Evolutionary conservation across 2,888 invertebrate species (phyloP), one percentile per base, ranked within the genome.

Genomic region (Bombylius major): DNA sequence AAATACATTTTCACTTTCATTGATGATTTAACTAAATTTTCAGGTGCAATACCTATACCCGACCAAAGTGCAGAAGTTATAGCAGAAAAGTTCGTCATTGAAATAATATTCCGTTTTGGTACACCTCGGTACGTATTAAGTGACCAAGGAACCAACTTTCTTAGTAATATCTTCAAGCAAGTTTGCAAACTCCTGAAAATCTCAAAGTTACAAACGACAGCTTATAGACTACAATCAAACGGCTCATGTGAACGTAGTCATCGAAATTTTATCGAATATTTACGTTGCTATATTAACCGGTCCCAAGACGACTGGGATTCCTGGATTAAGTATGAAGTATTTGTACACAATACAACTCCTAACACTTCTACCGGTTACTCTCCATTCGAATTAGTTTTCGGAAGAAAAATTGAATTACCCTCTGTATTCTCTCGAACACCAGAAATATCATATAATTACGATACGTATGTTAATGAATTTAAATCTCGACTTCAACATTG

Each of bases 31-130:
- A 63, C 66, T 1, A 66, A 66, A 60, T 67, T 59, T 55, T 63
- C 61, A 23, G 58, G 60, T 47, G 66, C 66, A 46, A 61, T 61
- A 50, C 56, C 66, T n/a, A 53, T 67, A 12, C 58, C 56, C 8
- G 63, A 65, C 56, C 66, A 69, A 56, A 64, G 65, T 55, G 63
- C 70, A 4, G 55, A 61, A 59, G 67, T 65, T 3, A 63, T 70
- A n/a, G 69, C 68, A 6, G 59, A 66, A 39, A 53, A 47, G 13
- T 14, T 53, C 4, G 39, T 32, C 1, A 36, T 39, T 8, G 53
- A 53, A 36, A 42, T 53, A 4, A 39, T 53, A 8, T 39, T 53
- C 1, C 31, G 12, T 8, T 47, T 11, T 36, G 47, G 53, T 4
- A 36, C 34, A 31, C 53, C 47, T 23, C 36, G 47, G 39, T 31